phyloP scores from a whole-genome alignment of 2,113 vertebrate species.

The Anarrhichthys ocellatus region DNA sequence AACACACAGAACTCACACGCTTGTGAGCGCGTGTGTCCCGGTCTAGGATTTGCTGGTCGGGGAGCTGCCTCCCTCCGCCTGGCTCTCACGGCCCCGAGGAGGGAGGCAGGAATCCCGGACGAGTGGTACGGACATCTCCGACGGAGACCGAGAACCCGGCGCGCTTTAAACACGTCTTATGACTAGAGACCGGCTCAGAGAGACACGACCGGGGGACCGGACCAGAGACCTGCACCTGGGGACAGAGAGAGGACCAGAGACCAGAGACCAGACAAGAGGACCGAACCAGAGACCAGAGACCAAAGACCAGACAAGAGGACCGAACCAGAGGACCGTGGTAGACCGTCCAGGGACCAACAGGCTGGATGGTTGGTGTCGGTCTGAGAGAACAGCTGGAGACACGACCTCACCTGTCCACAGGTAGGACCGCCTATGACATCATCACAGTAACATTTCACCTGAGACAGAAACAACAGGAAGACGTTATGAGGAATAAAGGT shows the following conservation, averaged over 20 bases:
- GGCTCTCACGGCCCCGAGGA: constrained; percentile 86
- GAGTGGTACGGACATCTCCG: constrained; percentile 95
- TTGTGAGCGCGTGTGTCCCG: not conserved
- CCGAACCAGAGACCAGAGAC: constrained; percentile 10
- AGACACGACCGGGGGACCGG: constrained; percentile 67
- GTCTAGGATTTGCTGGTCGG: not conserved
- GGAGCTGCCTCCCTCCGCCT: constrained; percentile 86
- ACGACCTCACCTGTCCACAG: constrained; percentile 61
- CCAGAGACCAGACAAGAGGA: constrained; percentile 24
- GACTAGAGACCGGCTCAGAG: constrained; percentile 83
- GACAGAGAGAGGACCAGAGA: not conserved
- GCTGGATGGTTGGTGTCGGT: constrained; percentile 40
- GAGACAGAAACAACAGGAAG: too few species aligned
- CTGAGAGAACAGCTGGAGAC: constrained; percentile 35
- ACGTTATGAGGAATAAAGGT: too few species aligned
- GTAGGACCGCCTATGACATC: constrained; percentile 24
- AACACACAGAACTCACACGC: too few species aligned
- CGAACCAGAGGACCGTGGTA: not conserved
- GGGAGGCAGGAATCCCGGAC: constrained; percentile 87
- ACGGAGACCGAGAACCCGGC: constrained; percentile 85
- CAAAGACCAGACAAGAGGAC: not conserved
- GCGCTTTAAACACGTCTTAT: constrained; percentile 88
- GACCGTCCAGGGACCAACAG: not conserved
- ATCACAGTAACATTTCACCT: too few species aligned
- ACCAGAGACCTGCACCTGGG: constrained; percentile 23